Conservation (phyloP, 2,797 vertebrate species). For the Apodemus agrarius region DNA sequence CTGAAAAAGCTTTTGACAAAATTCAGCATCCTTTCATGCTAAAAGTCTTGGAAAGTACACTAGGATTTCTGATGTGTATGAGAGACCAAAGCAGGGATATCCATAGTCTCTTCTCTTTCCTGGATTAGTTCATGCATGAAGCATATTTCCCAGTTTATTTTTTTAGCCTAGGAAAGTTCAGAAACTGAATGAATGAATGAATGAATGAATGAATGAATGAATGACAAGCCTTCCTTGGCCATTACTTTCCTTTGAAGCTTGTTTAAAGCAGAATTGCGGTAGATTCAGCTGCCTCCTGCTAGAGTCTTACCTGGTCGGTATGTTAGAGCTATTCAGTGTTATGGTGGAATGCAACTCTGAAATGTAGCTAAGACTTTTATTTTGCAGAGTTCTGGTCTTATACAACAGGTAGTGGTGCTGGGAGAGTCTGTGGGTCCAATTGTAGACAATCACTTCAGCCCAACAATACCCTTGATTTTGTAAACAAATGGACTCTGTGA, state of each 20-base stretch:
- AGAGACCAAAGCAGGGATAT: neutral
- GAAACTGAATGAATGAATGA: neutral
- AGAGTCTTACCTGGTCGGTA: neutral
- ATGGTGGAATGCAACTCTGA: neutral
- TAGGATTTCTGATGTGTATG: neutral
- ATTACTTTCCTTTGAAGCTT: neutral
- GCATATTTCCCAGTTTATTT: neutral
- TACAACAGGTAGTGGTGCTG: neutral
- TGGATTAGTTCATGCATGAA: neutral
- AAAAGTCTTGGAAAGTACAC: too few relatives aligned
- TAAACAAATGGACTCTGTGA: neutral
- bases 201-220: neutral
- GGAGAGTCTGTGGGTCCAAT: neutral
- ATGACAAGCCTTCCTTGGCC: neutral
- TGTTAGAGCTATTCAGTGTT: neutral
- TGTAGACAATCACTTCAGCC: neutral
- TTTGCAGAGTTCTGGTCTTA: neutral
- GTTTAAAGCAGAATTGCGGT: constrained; percentile 20
- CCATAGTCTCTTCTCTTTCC: neutral
- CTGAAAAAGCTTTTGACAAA: too few relatives aligned
- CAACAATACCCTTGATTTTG: neutral
- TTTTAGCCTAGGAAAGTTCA: neutral
- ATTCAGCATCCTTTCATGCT: too few relatives aligned
- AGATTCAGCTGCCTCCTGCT: neutral
- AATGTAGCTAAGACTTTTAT: neutral